These are phyloP conservation scores for Chloroceryle aenea DNA, from an alignment of 2,113 vertebrate species.

Conservation along the genomic window DNA sequence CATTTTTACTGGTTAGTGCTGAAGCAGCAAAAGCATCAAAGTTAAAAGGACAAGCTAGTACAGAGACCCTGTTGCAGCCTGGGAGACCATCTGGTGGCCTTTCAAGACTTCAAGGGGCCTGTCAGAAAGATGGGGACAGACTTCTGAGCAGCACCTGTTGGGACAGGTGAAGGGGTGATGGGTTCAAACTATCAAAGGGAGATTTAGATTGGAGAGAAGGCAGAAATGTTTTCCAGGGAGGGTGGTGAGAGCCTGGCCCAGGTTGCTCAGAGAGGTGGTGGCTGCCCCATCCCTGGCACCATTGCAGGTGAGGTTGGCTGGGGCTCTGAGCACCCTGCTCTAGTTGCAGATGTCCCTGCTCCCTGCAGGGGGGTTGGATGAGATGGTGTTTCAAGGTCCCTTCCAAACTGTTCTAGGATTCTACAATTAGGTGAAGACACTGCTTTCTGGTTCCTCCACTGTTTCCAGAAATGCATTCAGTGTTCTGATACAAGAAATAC, in stretches of 20 bases:
- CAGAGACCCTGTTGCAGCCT: neutral
- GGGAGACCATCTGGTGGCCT: neutral
- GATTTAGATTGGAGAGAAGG: neutral
- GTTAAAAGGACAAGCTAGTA: neutral
- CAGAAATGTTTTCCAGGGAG: neutral
- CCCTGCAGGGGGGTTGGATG: neutral
- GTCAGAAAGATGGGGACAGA: neutral
- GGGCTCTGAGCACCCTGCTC: neutral
- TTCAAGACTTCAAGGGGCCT: neutral
- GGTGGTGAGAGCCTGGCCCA: neutral
- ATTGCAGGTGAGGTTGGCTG: neutral
- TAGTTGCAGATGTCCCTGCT: neutral
- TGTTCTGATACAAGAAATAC: fast-evolving
- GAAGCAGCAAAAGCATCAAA: neutral
- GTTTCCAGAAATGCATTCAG: neutral
- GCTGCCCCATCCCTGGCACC: neutral
- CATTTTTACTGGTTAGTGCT: neutral
- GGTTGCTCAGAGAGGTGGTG: neutral
- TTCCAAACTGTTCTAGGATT: neutral
- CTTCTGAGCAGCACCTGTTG: neutral
- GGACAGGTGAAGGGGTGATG: neutral
- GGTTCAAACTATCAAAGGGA: neutral
- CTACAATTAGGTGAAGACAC: neutral
- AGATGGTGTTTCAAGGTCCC: neutral
- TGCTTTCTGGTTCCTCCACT: neutral